Base-by-base conservation (phyloP, 2,888 invertebrate species). In the Dioctria linearis region DNA sequence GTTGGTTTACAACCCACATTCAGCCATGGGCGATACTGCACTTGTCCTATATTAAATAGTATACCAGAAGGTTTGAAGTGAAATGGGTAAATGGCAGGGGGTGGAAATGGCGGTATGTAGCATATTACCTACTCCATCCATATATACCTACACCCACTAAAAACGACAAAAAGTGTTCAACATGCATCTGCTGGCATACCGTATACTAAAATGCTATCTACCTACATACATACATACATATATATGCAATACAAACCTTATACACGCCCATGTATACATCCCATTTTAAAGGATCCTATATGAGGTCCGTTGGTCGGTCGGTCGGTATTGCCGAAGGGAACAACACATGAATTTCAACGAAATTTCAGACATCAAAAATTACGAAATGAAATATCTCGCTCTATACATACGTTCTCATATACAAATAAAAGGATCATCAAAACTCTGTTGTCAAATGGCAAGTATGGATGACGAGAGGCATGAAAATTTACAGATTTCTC, bases 131-230 rank as follows among this genome's bases (percentile, higher is more conserved):
- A 25, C 25, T 25, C 25, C 25, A 25, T 25, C 73, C 13, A 57
- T 73, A 40, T 73, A 73, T 57, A 51, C 73, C 57, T 73, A 73
- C 73, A 51, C 73, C 57, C 73, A 73, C 73, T 73, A 57, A 73
- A 73, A 73, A 73, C 73, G 73, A 73, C 73, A 73, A 73, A 73
- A 73, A 73, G 40, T 73, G 73, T 73, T 73, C 73, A 73, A 73
- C 73, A 73, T 73, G 57, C 73, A 73, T 57, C 73, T 57, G 73
- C 39, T 73, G 73, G 73, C 73, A 73, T 59, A 57, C 25, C 25
- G 25, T 25, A 25, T 25, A 25, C 25, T 25, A 25, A 25, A 25
- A 25, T 25, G 25, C 25, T 25, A 25, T 25, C 25, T 25, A 25
- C 1, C 0, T 25, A 25, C 25, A 25, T 25, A 51, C 57, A 73